Evolutionary conservation across 2,113 vertebrate genomes (phyloP), one percentile per base, ranked within the genome.

Genomic region (Plecturocebus donacophilus): DNA sequence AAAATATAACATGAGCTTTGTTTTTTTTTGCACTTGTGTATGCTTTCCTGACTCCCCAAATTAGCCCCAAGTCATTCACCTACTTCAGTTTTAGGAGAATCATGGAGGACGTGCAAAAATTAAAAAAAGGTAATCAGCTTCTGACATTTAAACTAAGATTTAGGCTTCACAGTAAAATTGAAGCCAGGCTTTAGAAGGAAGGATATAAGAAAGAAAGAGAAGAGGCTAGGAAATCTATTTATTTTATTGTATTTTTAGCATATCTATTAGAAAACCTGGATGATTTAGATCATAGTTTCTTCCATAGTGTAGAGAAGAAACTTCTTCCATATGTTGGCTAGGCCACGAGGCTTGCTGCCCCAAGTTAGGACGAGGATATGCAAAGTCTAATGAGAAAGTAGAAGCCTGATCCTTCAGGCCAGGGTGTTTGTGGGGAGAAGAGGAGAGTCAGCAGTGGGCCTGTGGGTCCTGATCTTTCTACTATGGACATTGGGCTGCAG

Each of bases 161-260:
- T 81, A 61, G 47, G 54, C 7, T 75, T 83, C 49, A n/a, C 3
- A 52, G 32, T 40, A 40, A 81, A n/a, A 90, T 19, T 66, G 80
- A 85, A 93, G 83, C 42, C 64, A 84, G 47, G n/a, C 27, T 96
- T 93, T 35, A 68, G 66, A 30, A 87, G 23, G 68, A 70, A 4
- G 14, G 64, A 38, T 19, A 4, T 54, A 84, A 38, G n/a, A 86
- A 45, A 30, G 25, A 80, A 58, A 58, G 17, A 45, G 56, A 45
- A 42, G 45, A 20, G 27, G 35, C 56, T 3, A n/a, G 68, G 9
- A 21, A 16, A 76, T 61, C 66, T 14, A 66, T 56, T 83, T 81
- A 47, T 32, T 25, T 79, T 68, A 52, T 52, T 20, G 21, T 68
- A 32, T 58, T 35, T 71, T 81, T 82, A 54, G 40, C 12, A 11